phyloP scores from a whole-genome alignment of 2,113 vertebrate genomes.

The Nothoprocta pentlandii region DNA sequence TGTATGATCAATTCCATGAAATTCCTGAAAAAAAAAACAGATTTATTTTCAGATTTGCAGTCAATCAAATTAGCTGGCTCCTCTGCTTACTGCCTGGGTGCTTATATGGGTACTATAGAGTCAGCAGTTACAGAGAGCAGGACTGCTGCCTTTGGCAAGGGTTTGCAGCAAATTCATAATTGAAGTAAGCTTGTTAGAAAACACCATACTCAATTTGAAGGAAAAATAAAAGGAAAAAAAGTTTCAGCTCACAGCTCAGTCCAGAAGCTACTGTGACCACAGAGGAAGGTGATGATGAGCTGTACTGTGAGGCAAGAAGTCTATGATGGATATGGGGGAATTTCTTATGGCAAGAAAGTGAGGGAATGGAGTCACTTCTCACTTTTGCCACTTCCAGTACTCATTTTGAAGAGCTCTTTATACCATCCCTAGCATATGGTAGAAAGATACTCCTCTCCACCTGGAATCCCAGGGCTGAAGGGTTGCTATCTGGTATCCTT shows the following conservation, averaged over 20 bases:
- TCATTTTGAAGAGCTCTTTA: not conserved
- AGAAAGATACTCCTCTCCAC: not conserved
- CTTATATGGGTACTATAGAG: not conserved
- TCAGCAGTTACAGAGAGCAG: not conserved
- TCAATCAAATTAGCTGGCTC: not conserved
- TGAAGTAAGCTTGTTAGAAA: not conserved
- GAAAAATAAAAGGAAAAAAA: not conserved
- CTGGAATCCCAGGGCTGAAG: not conserved
- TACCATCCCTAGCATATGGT: not conserved
- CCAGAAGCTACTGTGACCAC: not conserved
- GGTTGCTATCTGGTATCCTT: not conserved
- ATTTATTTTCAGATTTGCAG: not conserved
- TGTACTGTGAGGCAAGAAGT: fast-evolving
- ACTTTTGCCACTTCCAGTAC: fast-evolving
- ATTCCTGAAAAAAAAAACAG: fast-evolving
- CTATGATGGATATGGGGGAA: not conserved
- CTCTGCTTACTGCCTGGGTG: not conserved
- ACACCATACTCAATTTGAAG: not conserved
- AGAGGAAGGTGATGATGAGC: not conserved
- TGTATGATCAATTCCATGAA: not conserved
- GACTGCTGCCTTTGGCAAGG: not conserved
- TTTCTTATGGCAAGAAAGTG: not conserved
- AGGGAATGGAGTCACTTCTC: fast-evolving
- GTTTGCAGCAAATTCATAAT: not conserved
- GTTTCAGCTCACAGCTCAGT: not conserved